Percentiles rank a stretch among this genome's conserved stretches.
phyloP scores from a whole-genome alignment of 2,113 vertebrate species.

The Irena cyanogastra region DNA sequence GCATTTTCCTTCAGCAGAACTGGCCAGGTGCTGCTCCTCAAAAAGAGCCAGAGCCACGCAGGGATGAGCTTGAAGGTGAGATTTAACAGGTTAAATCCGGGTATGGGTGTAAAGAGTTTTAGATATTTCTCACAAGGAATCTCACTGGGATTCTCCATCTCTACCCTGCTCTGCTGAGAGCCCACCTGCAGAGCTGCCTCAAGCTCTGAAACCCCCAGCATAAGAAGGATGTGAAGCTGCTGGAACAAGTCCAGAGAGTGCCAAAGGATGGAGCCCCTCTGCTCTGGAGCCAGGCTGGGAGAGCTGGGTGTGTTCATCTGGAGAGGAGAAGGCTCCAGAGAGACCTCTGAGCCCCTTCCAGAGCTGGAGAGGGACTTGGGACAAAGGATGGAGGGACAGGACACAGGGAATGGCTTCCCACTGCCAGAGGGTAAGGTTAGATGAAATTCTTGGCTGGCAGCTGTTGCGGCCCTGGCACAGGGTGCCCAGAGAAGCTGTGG shows the following conservation, averaged over 20 bases:
- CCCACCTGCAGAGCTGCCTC: background rate
- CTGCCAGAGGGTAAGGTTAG: rapidly evolving
- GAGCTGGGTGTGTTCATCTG: rapidly evolving
- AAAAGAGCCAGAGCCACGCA: background rate
- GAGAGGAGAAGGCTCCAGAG: background rate
- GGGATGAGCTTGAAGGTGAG: background rate
- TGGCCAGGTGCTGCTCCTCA: background rate
- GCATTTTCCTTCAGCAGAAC: background rate
- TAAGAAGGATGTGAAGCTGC: background rate
- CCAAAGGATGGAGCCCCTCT: background rate
- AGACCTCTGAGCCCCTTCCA: background rate
- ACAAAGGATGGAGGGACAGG: background rate
- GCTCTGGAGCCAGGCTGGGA: background rate
- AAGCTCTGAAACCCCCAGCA: background rate
- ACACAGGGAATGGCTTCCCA: background rate
- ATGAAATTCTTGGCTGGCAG: background rate
- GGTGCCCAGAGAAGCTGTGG: background rate
- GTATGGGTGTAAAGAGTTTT: background rate
- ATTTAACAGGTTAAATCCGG: background rate
- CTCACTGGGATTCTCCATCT: background rate
- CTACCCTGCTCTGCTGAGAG: background rate
- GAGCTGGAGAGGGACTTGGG: background rate
- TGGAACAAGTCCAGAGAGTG: background rate
- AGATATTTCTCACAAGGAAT: background rate
- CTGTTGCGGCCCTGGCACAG: background rate